Evolutionary conservation across 2,797 vertebrate species (phyloP), one percentile per base, ranked within the genome.

Genomic region (Enteromius trimaculatus): DNA sequence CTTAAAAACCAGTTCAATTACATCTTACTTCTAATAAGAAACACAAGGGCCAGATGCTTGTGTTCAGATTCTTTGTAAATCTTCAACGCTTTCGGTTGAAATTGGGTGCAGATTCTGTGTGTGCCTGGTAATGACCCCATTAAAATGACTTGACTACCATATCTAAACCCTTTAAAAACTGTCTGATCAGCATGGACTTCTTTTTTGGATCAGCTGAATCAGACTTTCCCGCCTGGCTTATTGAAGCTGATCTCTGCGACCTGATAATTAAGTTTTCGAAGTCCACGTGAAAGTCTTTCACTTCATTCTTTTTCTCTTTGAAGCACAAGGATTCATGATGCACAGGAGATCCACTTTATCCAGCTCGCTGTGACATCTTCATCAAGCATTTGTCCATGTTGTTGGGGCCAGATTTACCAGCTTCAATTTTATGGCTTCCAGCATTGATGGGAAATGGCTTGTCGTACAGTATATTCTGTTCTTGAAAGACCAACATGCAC

Each of bases 341-440:
- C 88, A 69, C 72, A 77, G 86, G 88, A 87, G 85, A 86, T 89
- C 44, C 90, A 92, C 92, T 94, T 94, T 94, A 93, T 94, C 92
- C 93, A 82, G 90, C 89, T 93, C 92, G 88, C 89, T 77, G 90
- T 94, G 92, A 93, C 93, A 94, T 94, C 93, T 94, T 94, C 93
- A 93, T 95, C 93, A 94, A 93, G 92, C 92, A 92, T 94, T 94
- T 94, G 92, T 93, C 94, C 92, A 92, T 93, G 92, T 92, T 89
- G 88, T 88, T 79, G 76, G 78, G 89, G 39, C 19, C 83, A 92
- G 92, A 95, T 95, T 95, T 93, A 95, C 82, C 90, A 92, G 90
- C 87, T 4, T 78, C 84, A 90, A 90, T 94, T 94, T 92, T 92
- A 94, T 90, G 87, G 64, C 60, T 80, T 86, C 34, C 77, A 70